phyloP scores from a whole-genome alignment of 2,888 invertebrate species.

The Cinara cedri region DNA sequence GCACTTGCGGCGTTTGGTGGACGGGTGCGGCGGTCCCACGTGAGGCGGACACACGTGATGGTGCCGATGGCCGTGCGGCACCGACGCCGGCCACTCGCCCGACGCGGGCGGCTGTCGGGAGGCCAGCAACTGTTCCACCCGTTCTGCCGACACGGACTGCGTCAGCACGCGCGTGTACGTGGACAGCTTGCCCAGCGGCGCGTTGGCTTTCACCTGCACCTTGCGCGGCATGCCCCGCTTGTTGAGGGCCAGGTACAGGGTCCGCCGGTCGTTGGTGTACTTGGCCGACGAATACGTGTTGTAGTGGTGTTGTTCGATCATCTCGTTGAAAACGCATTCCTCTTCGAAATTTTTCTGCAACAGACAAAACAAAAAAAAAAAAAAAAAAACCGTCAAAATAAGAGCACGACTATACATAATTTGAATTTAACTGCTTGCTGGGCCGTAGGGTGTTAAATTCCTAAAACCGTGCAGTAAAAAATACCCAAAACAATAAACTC shows the following conservation, averaged over 20 bases:
- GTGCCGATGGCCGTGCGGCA: constrained; percentile 51
- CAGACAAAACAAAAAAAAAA: background rate
- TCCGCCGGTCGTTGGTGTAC: constrained; percentile 72
- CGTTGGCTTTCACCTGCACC: constrained; percentile 72
- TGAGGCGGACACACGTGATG: constrained; percentile 57
- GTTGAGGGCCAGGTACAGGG: constrained; percentile 78
- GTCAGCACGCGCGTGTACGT: constrained; percentile 77
- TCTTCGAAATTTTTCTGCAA: constrained; percentile 80
- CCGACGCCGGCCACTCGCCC: constrained; percentile 27
- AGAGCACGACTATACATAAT: background rate
- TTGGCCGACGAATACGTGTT: constrained; percentile 82
- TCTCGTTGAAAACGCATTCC: constrained; percentile 86
- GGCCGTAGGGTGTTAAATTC: no score
- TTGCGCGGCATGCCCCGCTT: constrained; percentile 75
- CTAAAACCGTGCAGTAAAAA: no score
- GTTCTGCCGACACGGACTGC: constrained; percentile 66
- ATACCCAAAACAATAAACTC: no score
- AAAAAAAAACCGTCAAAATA: background rate
- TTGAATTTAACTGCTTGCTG: no score
- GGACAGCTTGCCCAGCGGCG: constrained; percentile 75
- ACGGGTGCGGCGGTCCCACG: constrained; percentile 16
- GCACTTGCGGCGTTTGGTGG: constrained; percentile 28
- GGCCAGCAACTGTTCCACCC: constrained; percentile 62
- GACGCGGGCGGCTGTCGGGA: background rate
- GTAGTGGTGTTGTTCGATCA: constrained; percentile 82